Evolutionary conservation across 2,113 vertebrate genomes (phyloP).

Genomic region (Neodontobutis hainanensis): DNA sequence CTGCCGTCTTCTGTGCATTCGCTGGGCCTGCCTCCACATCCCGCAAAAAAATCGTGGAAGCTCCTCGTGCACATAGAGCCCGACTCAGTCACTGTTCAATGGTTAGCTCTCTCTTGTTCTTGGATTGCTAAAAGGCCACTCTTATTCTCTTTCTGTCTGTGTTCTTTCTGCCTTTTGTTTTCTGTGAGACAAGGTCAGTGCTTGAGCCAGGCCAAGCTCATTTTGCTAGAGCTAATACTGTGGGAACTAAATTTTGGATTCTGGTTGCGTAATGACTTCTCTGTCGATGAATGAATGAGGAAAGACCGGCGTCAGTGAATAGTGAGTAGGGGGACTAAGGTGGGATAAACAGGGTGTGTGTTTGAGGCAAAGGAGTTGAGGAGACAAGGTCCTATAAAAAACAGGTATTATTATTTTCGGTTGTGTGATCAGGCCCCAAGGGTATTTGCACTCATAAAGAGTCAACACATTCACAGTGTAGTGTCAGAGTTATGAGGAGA

Average conservation of each 20-base stretch:
- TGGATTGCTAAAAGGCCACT: conserved; percentile 7
- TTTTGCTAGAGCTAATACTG: conserved; percentile 30
- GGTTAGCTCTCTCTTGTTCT: conserved; percentile 15
- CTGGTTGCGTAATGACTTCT: conserved; percentile 55
- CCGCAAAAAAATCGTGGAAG: background rate
- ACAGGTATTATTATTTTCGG: conserved; percentile 27
- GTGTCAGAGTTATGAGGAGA: conserved; percentile 8
- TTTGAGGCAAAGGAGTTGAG: conserved; percentile 24
- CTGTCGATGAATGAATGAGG: conserved; percentile 47
- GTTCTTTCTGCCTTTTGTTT: conserved; percentile 46
- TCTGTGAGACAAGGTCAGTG: conserved; percentile 46
- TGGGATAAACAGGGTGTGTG: conserved; percentile 20
- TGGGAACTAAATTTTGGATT: conserved; percentile 67
- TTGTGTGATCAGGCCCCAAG: conserved; percentile 13
- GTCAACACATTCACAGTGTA: conserved; percentile 3
- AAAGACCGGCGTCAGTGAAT: conserved; percentile 33
- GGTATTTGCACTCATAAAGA: background rate
- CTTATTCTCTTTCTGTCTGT: conserved; percentile 4
- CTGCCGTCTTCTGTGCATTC: background rate
- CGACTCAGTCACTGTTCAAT: conserved; percentile 28
- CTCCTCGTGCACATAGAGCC: background rate
- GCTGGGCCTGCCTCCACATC: conserved; percentile 6
- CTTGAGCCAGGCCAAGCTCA: conserved; percentile 40
- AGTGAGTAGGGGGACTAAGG: conserved; percentile 23
- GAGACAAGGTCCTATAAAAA: conserved; percentile 37